Evolutionary conservation across 53 echinoderm and acorn worm genomes (phyloP).

Genomic region (Mesocentrotus franciscanus): DNA sequence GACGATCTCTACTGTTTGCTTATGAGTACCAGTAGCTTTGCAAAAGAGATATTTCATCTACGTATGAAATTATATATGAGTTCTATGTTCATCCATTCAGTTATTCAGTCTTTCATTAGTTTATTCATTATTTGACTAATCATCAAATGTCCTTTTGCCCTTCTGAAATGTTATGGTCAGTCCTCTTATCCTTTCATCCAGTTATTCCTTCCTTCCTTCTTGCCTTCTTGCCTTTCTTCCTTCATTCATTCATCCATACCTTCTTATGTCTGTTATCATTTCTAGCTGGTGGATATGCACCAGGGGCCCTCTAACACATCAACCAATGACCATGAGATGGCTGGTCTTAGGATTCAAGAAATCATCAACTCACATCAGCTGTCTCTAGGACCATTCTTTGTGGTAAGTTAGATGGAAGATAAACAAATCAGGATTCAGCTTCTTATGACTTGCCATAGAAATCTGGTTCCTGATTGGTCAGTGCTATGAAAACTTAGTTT

Average conservation of each 20-base stretch:
- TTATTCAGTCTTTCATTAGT: too few species aligned
- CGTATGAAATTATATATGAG: too few species aligned
- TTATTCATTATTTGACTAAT: too few species aligned
- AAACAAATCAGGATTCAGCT: not conserved
- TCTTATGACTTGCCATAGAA: not conserved
- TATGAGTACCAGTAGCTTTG: too few species aligned
- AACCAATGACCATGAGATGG: constrained; percentile 61
- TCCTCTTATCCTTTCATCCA: not conserved
- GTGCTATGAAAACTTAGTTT: not conserved
- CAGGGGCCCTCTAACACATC: constrained; percentile 49
- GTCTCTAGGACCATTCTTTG: constrained; percentile 95
- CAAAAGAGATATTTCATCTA: too few species aligned
- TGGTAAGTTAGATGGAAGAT: constrained; percentile 80
- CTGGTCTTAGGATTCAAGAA: constrained; percentile 42
- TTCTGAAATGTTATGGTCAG: not conserved
- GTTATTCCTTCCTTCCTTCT: too few species aligned
- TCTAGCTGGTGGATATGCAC: constrained; percentile 44
- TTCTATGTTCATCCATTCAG: too few species aligned
- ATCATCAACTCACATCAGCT: constrained; percentile 84
- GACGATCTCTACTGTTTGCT: too few species aligned
- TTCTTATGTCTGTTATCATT: not conserved
- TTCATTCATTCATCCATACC: not conserved
- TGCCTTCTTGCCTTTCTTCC: too few species aligned
- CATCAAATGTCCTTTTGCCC: too few species aligned
- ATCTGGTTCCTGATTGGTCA: not conserved